Conservation (phyloP, 2,113 vertebrate species). For the Centropus bengalensis region DNA sequence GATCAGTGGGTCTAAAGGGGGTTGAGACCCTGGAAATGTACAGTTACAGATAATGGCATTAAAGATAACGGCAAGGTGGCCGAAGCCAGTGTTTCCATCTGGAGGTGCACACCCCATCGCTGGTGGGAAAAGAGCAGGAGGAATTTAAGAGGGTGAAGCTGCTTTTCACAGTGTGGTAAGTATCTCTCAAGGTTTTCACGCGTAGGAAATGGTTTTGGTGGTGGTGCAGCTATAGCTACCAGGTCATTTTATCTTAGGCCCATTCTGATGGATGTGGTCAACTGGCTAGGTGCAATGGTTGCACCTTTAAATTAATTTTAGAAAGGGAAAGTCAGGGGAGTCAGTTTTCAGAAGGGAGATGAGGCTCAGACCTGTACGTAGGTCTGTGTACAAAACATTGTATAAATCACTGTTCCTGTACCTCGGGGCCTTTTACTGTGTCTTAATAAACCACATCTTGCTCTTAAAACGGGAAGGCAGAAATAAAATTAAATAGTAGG, state of each 20-base stretch:
- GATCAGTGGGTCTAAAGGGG: background rate
- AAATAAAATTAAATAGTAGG: background rate
- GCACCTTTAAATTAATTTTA: background rate
- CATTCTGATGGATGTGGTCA: background rate
- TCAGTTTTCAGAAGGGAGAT: background rate
- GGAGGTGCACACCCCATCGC: background rate
- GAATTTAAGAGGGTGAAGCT: background rate
- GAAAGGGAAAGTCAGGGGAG: background rate
- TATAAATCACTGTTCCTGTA: background rate
- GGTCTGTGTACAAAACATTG: background rate
- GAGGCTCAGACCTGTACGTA: background rate
- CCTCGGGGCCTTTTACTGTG: background rate
- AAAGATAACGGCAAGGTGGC: background rate
- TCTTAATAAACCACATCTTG: background rate
- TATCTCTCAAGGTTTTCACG: background rate
- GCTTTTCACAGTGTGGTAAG: background rate
- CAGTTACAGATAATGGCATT: background rate
- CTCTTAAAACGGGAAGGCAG: background rate
- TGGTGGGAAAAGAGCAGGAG: background rate
- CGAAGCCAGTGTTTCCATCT: background rate
- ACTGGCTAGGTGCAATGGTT: background rate
- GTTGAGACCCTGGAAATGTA: background rate
- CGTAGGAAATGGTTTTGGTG: background rate
- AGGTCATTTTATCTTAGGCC: background rate
- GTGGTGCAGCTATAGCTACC: background rate